Conservation (phyloP, 2,797 vertebrate species). For the Luscinia luscinia region DNA sequence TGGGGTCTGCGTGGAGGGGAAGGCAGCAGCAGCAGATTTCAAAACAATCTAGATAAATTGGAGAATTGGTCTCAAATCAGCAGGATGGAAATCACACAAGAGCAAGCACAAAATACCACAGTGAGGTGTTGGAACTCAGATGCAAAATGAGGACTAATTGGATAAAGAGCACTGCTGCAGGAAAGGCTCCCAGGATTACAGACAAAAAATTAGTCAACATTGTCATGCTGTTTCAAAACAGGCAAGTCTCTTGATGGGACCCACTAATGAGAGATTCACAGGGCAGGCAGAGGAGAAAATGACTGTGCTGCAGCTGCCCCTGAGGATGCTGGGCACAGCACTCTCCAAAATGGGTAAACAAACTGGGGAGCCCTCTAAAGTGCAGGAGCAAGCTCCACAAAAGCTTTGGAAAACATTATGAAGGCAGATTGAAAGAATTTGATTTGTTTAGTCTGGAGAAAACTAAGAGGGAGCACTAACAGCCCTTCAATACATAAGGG, state of each 20-base stretch:
- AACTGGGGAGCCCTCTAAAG: neutral
- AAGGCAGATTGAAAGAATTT: conserved; percentile 36
- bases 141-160: conserved; percentile 16
- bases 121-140: conserved; percentile 31
- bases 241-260: neutral
- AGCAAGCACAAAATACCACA: neutral
- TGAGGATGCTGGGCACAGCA: neutral
- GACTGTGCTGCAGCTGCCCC: neutral
- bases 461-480: conserved; percentile 15
- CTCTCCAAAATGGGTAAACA: conserved; percentile 30
- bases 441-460: conserved; percentile 59
- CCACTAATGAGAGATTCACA: conserved; percentile 13
- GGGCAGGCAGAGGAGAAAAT: conserved; percentile 31
- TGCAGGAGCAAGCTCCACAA: neutral
- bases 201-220: conserved; percentile 36
- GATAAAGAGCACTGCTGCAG: conserved; percentile 12
- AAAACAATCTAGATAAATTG: conserved; percentile 45
- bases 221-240: conserved; percentile 41
- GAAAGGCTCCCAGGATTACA: neutral
- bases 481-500: neutral
- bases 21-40: conserved; percentile 3
- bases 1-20: neutral
- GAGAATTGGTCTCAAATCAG: conserved; percentile 38
- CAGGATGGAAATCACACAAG: conserved; percentile 46
- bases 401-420: conserved; percentile 39